Conservation (phyloP, 2,113 vertebrate species). For the Circaetus cinerascens region DNA sequence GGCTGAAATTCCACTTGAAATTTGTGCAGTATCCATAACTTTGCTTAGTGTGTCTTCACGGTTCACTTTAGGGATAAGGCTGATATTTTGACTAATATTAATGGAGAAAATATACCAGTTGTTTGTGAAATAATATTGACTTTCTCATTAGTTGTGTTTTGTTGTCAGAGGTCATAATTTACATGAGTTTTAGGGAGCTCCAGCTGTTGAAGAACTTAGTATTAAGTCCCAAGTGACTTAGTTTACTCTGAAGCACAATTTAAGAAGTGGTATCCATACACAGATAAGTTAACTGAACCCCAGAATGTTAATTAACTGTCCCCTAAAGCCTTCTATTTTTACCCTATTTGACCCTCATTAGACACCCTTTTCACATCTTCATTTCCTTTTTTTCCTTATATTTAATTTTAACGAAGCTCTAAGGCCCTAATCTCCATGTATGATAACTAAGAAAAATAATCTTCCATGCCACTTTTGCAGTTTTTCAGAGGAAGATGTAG, state of each 20-base stretch:
- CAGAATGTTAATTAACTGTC: background rate
- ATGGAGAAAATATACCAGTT: background rate
- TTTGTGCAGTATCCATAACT: background rate
- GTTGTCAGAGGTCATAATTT: background rate
- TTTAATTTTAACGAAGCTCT: background rate
- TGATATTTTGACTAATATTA: background rate
- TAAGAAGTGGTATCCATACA: background rate
- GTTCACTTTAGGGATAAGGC: background rate
- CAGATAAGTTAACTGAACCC: background rate
- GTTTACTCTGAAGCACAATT: background rate
- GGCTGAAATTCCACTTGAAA: background rate
- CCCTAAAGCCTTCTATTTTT: background rate
- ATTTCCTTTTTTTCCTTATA: background rate
- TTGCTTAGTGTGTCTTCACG: background rate
- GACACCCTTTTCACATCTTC: background rate
- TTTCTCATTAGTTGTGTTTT: background rate
- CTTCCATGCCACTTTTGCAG: background rate
- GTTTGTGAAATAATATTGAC: background rate
- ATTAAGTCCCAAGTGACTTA: background rate
- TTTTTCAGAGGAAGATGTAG: background rate
- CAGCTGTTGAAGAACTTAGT: background rate
- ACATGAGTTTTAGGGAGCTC: background rate
- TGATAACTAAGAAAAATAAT: background rate
- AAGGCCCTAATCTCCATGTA: background rate
- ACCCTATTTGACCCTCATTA: background rate